phyloP scores from a whole-genome alignment of 2,797 vertebrate species.

The Taenioides sp. region DNA sequence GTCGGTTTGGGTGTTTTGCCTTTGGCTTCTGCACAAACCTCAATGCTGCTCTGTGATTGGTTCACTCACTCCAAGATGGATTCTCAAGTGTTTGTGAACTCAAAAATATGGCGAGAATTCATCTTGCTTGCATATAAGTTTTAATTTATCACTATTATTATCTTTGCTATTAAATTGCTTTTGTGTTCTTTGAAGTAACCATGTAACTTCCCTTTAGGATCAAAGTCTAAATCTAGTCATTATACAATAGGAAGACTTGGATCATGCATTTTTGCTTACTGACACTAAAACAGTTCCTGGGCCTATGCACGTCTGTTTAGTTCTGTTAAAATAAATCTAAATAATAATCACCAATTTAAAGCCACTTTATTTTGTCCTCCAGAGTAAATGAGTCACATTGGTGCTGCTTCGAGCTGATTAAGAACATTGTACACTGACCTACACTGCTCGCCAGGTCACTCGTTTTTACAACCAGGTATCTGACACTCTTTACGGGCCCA shows the following conservation, averaged over 20 bases:
- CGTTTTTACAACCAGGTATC: slow-evolving; percentile 65
- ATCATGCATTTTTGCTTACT: background rate
- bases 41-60: too few species aligned
- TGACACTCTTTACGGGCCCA: slow-evolving; percentile 62
- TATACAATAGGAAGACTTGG: background rate
- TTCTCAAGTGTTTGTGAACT: too few species aligned
- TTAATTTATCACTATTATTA: too few species aligned
- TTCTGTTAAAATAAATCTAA: background rate
- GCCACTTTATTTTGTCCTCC: background rate
- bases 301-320: background rate
- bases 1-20: too few species aligned
- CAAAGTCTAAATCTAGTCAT: too few species aligned
- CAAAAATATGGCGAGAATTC: too few species aligned
- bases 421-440: slow-evolving; percentile 41
- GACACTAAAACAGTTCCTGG: background rate
- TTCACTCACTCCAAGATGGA: too few species aligned
- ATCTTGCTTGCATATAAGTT: too few species aligned
- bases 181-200: too few species aligned
- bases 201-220: too few species aligned
- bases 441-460: slow-evolving; percentile 46
- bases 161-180: too few species aligned
- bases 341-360: background rate
- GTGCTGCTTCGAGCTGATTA: slow-evolving; percentile 20
- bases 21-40: too few species aligned
- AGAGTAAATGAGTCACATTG: slow-evolving; percentile 5